phyloP scores from a whole-genome alignment of 64 coral and sea anemone species.

The Actinia equina region DNA sequence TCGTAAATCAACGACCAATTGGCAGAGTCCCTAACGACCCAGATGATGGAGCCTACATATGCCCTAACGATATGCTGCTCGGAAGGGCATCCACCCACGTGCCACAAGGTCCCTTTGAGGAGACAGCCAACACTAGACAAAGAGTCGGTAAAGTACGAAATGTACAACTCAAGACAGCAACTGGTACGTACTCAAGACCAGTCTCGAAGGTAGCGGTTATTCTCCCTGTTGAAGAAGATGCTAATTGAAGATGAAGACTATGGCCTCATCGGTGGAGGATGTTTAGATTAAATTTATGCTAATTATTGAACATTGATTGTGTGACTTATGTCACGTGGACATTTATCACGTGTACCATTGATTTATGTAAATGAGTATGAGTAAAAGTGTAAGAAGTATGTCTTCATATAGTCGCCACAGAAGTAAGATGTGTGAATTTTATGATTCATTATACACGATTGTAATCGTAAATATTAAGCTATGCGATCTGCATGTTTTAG shows the following conservation, averaged over 20 bases:
- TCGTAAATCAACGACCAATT: no score
- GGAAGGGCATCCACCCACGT: neutral
- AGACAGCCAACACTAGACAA: neutral
- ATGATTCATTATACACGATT: no score
- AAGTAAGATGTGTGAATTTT: no score
- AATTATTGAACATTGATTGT: no score
- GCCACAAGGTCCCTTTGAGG: neutral
- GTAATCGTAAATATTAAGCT: no score
- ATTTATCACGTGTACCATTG: no score
- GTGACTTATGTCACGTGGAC: no score
- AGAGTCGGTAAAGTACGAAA: neutral
- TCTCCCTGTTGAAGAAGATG: neutral
- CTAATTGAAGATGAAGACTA: neutral
- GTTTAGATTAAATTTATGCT: neutral
- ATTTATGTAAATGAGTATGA: neutral
- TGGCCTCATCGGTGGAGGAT: neutral
- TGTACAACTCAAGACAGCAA: neutral
- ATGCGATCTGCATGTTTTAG: no score
- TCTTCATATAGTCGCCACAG: no score
- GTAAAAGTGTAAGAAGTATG: no score
- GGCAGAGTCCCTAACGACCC: no score
- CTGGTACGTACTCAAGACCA: conserved; percentile 9
- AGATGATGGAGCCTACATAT: no score
- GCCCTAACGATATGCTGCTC: neutral
- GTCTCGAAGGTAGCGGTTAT: conserved; percentile 13